Base-by-base conservation (phyloP, 2,888 invertebrate genomes). In the Invenusta paracnida region DNA sequence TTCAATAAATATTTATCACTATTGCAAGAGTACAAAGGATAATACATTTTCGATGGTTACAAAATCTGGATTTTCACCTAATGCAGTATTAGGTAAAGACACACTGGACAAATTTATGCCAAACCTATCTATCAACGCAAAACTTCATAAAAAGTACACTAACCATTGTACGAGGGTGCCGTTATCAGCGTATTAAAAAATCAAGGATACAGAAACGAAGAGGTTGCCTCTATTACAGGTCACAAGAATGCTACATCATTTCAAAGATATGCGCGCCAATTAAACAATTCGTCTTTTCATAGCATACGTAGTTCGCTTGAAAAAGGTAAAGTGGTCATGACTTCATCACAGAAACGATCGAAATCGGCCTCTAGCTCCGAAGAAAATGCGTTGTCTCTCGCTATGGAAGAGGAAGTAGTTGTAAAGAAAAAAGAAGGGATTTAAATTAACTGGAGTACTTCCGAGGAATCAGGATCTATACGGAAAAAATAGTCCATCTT, bases 121-220 rank as follows among this genome's bases (percentile, higher is more conserved):
- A 48, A 48, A 48, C 17, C 5, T 48, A 48, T 48, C 48, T 48
- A 48, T 17, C 48, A 48, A 48, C 48, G 48, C 48, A 48, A 48
- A 48, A 48, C 48, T 48, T 48, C 48, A 48, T 17, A 48, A 48
- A 48, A 48, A 11, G 48, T 48, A 48, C 5, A 48, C 48, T 48
- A 48, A 73, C 25, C 25, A 73, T n/a, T 73, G 73, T 73, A 23
- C 73, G 73, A n/a, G 27, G 73, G 5, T 73, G 27, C 73, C 23
- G 73, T 73, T 73, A 23, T 73, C 73, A 73, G 73, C 73, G 73
- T 73, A 73, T 73, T 73, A 73, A 73, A 73, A 73, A 73, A 73
- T 23, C 73, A 73, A 73, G 73, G 23, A 73, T 23, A 73, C 73
- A 23, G 73, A 5, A 73, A 73, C 25, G 73, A 48, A 48, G 48